These are phyloP conservation scores for Andricus grossulariae DNA, from an alignment of 1,140 invertebrate genomes.

Conservation along the genomic window DNA sequence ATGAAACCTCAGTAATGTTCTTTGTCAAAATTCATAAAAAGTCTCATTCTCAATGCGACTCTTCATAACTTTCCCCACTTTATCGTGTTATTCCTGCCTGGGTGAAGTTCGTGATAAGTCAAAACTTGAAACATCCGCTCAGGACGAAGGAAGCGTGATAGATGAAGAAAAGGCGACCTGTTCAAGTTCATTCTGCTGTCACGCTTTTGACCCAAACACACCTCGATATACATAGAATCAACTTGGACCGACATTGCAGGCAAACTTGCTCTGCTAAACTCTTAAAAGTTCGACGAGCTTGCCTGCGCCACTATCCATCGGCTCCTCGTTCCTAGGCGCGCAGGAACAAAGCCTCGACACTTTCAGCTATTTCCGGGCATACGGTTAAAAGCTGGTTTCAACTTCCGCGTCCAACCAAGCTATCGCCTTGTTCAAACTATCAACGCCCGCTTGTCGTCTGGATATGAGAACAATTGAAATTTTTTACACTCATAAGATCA, in stretches of 20 bases:
- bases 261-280: conserved; percentile 52
- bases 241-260: conserved; percentile 18
- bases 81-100: too few species aligned
- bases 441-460: conserved; percentile 47
- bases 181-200: too few species aligned
- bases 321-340: conserved; percentile 35
- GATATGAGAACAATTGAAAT: conserved; percentile 47
- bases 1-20: too few species aligned
- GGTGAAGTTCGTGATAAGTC: too few species aligned
- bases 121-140: too few species aligned
- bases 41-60: too few species aligned
- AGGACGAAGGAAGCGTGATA: too few species aligned
- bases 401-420: conserved; percentile 50
- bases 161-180: too few species aligned
- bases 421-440: conserved; percentile 46
- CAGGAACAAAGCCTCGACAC: conserved; percentile 45
- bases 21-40: too few species aligned
- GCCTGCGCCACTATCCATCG: background rate
- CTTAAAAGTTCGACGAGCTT: conserved; percentile 55
- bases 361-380: conserved; percentile 41
- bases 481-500: background rate
- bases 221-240: too few species aligned
- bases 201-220: too few species aligned
- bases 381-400: conserved; percentile 63
- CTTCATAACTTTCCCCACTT: too few species aligned